Evolutionary conservation across 2,888 invertebrate genomes (phyloP), one percentile per base, ranked within the genome.

Genomic region (Zygothrica quintamaculata): DNA sequence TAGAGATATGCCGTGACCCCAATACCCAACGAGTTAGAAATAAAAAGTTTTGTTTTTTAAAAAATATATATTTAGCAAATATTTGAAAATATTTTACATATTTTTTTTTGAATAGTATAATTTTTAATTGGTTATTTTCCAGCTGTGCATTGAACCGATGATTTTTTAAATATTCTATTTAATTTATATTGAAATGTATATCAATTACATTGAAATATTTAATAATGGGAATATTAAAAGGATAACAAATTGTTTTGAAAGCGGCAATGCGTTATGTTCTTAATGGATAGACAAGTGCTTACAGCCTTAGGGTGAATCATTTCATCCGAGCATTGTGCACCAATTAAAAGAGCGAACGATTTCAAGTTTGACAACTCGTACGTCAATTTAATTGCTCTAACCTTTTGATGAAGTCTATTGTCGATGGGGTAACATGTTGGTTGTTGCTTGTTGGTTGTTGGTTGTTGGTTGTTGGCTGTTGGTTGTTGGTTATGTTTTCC

Each of bases 301-400:
- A 3, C 6, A 13, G 18, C 25, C 25, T 18, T 31, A 43, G 43
- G 64, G 18, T 57, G 60, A 64, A 40, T 53, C 65, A 65, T 56
- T 65, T 48, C 64, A 61, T 65, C 50, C 31, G 65, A 57, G 66
- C 37, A 9, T 57, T 71, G 58, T 79, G 58, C 47, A 71, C 73
- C 84, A 86, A 87, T 86, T 86, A 86, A 87, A 87, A 76, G 46
- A 64, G 67, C 79, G 81, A 81, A 81, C 76, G 74, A 78, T 77
- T 85, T 77, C 56, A 61, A 84, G 73, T 81, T 86, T 84, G 79
- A 76, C 80, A 74, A 74, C 66, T 79, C 75, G 75, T 68, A 66
- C 70, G 81, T 81, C 85, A 84, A 70, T 84, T 87, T 86, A 86
- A 86, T 86, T 86, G 85, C 79, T 69, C 50, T 65, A 43, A 66